Base-by-base conservation (phyloP, 1,140 invertebrate genomes). In the Pollicipes pollicipes region DNA sequence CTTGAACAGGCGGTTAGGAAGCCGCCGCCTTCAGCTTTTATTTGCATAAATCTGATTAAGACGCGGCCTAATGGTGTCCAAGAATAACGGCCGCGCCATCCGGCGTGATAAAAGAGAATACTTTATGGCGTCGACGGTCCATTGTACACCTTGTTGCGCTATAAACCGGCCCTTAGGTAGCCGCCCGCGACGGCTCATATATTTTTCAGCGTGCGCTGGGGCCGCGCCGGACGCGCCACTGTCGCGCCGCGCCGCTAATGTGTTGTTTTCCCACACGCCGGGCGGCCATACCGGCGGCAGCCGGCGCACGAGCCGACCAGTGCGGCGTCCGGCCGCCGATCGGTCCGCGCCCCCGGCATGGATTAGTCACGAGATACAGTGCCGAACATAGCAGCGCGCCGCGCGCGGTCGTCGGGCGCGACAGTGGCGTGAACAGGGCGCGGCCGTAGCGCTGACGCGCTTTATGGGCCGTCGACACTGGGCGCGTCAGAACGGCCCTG, bases 11-110 rank as follows among this genome's bases (percentile, higher is more conserved):
- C 45, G 45, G 24, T 58, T 58, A 58, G 24, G 45, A 58, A 58
- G 45, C 13, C 45, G 45, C 45, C 45, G 45, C 45, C 45, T 58
- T 58, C 45, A 58, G 45, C 45, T 58, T 58, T 58, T 58, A 58
- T 58, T 58, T 58, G 45, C 45, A 58, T 58, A 58, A 58, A 58
- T 58, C 45, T 58, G 45, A 58, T 58, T 58, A 58, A 58, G 45
- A 58, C 45, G 45, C 45, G 13, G 45, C 45, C 24, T 58, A 58
- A 58, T 58, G 45, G 45, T 21, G 13, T 10, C 45, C 45, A 58
- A n/a, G 21, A 58, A 58, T 58, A 58, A 58, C 45, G 45, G 45
- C 45, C 45, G 24, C 45, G 45, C 45, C 45, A 58, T 10, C 21
- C 21, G 45, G 45, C 2, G 45, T 21, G 45, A 58, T 58, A 58